A percentile compares a stretch with the other conserved stretches of the same genome.
Evolutionary conservation across 2,797 vertebrate species (phyloP).

Genomic region (Crocodylus rhombifer): DNA sequence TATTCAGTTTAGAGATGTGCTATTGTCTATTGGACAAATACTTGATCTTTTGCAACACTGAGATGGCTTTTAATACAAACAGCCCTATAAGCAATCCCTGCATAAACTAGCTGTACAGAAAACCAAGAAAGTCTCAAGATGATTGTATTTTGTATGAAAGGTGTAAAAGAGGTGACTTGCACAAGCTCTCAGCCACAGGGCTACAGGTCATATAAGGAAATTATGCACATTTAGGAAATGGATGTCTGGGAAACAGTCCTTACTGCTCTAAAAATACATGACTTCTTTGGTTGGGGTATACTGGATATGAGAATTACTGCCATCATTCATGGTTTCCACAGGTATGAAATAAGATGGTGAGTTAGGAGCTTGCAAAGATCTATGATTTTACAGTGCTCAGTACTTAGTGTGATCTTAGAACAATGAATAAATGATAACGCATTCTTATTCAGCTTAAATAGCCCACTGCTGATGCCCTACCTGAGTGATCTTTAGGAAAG

Average conservation of each 20-base stretch:
- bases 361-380: background rate
- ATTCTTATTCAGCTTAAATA: background rate
- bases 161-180: background rate
- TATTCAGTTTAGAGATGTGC: background rate
- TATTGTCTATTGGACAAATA: background rate
- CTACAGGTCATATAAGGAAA: background rate
- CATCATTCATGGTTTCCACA: fast-evolving
- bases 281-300: background rate
- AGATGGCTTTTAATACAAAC: background rate
- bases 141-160: background rate
- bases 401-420: background rate
- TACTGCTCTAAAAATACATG: background rate
- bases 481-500: background rate
- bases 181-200: background rate
- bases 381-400: background rate
- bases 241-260: background rate
- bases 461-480: background rate
- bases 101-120: background rate
- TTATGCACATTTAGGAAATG: background rate
- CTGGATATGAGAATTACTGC: background rate
- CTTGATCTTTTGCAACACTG: background rate
- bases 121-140: background rate
- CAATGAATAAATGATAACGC: background rate
- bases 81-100: background rate
- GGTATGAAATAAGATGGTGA: background rate